Conservation (phyloP, 1,140 invertebrate genomes). For the Pseudomyrmex pallidus region DNA sequence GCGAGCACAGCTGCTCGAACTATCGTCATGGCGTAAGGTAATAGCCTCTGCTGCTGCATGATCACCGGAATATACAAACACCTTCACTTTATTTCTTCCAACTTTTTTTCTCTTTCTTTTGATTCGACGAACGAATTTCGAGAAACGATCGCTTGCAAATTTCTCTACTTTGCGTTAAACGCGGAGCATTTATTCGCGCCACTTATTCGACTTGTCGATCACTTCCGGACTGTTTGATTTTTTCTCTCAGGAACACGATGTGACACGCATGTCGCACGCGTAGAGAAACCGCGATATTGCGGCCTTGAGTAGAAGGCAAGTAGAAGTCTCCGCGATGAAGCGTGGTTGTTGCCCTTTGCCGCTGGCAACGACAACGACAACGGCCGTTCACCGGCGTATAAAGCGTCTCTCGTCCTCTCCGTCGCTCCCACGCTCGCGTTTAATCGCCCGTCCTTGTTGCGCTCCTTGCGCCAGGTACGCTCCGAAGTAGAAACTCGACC, state of each 20-base stretch:
- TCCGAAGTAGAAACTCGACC: conserved; percentile 67
- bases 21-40: conserved; percentile 77
- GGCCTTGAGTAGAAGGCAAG: conserved; percentile 64
- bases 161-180: conserved; percentile 33
- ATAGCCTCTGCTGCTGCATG: conserved; percentile 75
- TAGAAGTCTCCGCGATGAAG: conserved; percentile 5
- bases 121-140: not conserved
- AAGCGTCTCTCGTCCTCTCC: conserved; percentile 54
- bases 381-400: conserved; percentile 73
- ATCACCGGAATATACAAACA: conserved; percentile 44
- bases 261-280: conserved; percentile 15
- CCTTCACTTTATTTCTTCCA: not conserved
- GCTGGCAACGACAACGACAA: conserved; percentile 64
- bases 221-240: not conserved
- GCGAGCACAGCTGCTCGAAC: conserved; percentile 83
- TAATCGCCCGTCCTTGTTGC: conserved; percentile 14
- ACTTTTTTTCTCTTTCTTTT: conserved; percentile 4
- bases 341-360: conserved; percentile 75
- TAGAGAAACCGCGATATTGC: conserved; percentile 29
- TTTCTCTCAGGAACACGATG: no score
- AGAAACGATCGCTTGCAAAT: not conserved
- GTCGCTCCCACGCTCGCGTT: conserved; percentile 30
- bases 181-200: conserved; percentile 2
- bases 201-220: not conserved
- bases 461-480: conserved; percentile 42